These are phyloP conservation scores for Megaceryle alcyon DNA, from an alignment of 2,797 vertebrate species.

Conservation along the genomic window DNA sequence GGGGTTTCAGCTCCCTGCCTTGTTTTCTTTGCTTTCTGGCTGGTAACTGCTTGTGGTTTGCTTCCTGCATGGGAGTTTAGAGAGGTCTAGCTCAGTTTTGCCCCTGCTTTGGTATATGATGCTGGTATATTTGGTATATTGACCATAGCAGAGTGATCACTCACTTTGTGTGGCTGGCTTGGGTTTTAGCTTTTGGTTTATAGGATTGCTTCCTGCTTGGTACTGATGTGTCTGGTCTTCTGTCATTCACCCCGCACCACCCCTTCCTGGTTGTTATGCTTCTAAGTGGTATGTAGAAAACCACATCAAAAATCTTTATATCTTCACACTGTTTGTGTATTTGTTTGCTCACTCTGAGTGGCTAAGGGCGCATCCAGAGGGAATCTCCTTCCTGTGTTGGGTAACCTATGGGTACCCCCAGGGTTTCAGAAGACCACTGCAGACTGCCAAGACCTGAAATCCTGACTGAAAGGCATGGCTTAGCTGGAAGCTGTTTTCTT, in stretches of 20 bases:
- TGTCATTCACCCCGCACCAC: background rate
- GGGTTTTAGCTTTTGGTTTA: background rate
- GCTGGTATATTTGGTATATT: background rate
- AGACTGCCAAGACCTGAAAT: background rate
- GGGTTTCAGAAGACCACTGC: background rate
- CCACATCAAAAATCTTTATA: background rate
- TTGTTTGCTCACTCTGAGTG: background rate
- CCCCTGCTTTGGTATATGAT: background rate
- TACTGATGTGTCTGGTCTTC: background rate
- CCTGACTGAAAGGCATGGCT: background rate
- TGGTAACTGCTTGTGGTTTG: background rate
- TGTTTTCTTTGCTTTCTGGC: background rate
- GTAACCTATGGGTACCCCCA: background rate
- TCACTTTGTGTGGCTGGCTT: background rate
- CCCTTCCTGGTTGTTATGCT: fast-evolving
- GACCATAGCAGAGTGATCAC: background rate
- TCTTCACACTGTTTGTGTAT: background rate
- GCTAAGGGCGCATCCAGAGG: background rate
- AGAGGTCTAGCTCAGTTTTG: background rate
- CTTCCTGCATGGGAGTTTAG: fast-evolving
- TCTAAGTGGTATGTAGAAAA: background rate
- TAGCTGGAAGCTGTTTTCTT: background rate
- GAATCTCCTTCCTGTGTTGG: background rate
- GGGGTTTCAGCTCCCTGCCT: background rate
- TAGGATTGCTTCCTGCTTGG: background rate